These are phyloP conservation scores for Hirtodrosophila confusa DNA, from an alignment of 2,888 invertebrate species.

Conservation along the genomic window DNA sequence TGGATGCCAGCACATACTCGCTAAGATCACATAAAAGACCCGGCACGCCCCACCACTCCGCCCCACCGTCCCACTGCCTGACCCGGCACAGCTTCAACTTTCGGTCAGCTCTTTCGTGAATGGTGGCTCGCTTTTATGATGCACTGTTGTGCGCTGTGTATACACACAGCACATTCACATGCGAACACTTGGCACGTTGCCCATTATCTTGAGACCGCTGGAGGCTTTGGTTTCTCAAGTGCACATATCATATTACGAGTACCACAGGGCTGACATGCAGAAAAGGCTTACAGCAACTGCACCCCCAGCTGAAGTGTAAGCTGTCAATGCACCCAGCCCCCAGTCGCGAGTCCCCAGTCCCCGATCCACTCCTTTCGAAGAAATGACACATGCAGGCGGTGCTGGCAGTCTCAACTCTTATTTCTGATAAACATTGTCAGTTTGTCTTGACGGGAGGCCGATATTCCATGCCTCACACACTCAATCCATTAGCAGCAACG, in stretches of 20 bases:
- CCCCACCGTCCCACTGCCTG: conserved; percentile 1
- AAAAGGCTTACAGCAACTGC: conserved; percentile 22
- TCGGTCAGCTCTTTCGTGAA: conserved; percentile 52
- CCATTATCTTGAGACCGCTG: conserved; percentile 68
- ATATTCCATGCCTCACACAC: conserved; percentile 26
- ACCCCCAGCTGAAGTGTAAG: conserved; percentile 51
- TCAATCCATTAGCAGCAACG: conserved; percentile 52
- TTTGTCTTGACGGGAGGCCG: conserved; percentile 42
- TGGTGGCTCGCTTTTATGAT: conserved; percentile 73
- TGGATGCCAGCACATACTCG: conserved; percentile 78
- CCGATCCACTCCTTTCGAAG: neutral
- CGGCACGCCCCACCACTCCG: conserved; percentile 66
- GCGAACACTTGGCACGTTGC: conserved; percentile 77
- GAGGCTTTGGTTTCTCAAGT: conserved; percentile 65
- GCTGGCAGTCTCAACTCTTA: conserved; percentile 28
- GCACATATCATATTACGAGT: conserved; percentile 66
- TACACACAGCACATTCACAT: conserved; percentile 30
- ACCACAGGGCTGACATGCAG: conserved; percentile 29
- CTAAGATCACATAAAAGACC: conserved; percentile 76
- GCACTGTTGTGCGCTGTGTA: conserved; percentile 63
- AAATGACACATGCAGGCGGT: conserved; percentile 41
- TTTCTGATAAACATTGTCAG: conserved; percentile 53
- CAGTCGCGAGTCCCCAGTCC: neutral
- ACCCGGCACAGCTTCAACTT: conserved; percentile 30
- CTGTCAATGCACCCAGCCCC: conserved; percentile 28